Percentiles rank a stretch among this genome's conserved stretches.
phyloP scores from a whole-genome alignment of 2,797 vertebrate species.

The Cryptoblepharus egeriae region DNA sequence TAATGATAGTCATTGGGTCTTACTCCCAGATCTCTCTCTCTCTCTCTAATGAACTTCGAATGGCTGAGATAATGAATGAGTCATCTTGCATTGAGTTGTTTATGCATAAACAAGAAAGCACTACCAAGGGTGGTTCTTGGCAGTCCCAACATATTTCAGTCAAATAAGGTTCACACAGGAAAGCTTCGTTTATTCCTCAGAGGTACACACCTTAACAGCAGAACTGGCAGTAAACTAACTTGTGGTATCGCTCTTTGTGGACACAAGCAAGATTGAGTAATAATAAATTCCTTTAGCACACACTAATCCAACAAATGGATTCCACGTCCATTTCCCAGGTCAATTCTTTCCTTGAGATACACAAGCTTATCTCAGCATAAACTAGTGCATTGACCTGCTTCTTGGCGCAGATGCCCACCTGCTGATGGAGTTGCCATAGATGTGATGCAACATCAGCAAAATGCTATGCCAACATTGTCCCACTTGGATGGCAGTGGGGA shows the following conservation, averaged over 20 bases:
- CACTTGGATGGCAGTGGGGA: too few relatives aligned
- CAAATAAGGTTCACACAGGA: neutral
- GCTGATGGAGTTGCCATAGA: too few relatives aligned
- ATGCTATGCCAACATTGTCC: too few relatives aligned
- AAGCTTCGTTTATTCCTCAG: neutral
- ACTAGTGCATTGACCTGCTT: too few relatives aligned
- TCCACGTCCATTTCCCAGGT: neutral
- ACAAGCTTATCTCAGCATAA: too few relatives aligned
- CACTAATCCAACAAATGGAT: neutral
- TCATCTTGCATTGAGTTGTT: neutral
- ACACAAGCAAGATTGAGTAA: neutral
- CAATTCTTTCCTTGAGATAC: too few relatives aligned
- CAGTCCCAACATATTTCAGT: neutral
- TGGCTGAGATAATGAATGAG: neutral
- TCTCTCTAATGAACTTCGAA: neutral
- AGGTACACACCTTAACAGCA: neutral
- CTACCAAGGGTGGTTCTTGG: neutral
- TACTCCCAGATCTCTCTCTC: neutral
- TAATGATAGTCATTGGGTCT: too few relatives aligned
- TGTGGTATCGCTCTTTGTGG: neutral
- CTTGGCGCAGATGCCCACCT: too few relatives aligned
- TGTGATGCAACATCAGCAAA: too few relatives aligned
- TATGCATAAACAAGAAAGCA: neutral
- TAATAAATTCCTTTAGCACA: neutral
- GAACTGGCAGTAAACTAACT: neutral